Evolutionary conservation across 1,140 invertebrate genomes (phyloP).

Genomic region (Sitobion miscanthi): DNA sequence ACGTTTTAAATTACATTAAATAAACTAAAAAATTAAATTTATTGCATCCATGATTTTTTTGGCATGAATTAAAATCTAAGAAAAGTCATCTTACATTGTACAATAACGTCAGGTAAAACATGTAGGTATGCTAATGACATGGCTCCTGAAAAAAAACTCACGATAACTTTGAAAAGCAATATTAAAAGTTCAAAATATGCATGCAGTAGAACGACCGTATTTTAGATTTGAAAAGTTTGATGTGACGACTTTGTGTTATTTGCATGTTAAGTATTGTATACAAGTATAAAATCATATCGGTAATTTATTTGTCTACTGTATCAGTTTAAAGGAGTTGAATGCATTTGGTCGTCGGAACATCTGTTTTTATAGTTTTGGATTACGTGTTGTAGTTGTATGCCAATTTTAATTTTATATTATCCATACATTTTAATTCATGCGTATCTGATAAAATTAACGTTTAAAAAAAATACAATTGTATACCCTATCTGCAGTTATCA

Average conservation of each 20-base stretch:
- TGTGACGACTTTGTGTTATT: not conserved
- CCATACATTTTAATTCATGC: not conserved
- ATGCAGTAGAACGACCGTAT: not conserved
- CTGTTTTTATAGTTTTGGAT: not conserved
- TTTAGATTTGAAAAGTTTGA: conserved; percentile 31
- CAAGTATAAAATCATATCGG: not conserved
- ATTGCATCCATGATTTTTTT: not conserved
- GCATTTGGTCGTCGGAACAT: not conserved
- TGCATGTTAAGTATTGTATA: conserved; percentile 26
- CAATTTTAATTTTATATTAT: not conserved
- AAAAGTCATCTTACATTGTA: not conserved
- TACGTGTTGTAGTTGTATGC: not conserved
- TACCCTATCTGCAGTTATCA: not conserved
- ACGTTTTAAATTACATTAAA: not conserved
- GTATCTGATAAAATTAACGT: not conserved
- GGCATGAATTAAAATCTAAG: not conserved
- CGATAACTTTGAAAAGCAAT: conserved; percentile 1
- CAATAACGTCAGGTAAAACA: not conserved
- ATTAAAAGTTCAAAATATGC: not conserved
- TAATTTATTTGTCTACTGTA: not conserved
- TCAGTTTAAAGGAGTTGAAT: not conserved
- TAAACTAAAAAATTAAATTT: not conserved
- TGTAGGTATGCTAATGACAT: not conserved
- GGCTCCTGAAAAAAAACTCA: not conserved
- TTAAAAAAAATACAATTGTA: not conserved